Percentiles rank a stretch among this genome's conserved stretches.
Evolutionary conservation across 2,888 invertebrate species (phyloP).

Genomic region (Pollenia angustigena): DNA sequence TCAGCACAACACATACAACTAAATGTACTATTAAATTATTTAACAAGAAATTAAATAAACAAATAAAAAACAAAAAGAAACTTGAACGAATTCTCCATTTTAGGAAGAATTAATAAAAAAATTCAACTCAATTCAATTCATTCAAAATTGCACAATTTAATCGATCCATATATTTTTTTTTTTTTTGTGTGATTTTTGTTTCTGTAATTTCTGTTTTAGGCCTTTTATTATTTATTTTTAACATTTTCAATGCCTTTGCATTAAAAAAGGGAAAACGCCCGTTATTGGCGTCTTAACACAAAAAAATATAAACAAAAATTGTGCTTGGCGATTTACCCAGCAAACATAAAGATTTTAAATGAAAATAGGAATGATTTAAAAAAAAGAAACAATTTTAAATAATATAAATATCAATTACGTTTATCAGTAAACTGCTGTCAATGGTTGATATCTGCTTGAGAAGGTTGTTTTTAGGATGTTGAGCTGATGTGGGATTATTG

Average conservation of each 20-base stretch:
- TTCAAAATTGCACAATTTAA: slow-evolving; percentile 57
- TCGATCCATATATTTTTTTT: slow-evolving; percentile 48
- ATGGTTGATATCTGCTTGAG: too few relatives aligned
- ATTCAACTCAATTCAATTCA: slow-evolving; percentile 62
- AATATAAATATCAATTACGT: too few relatives aligned
- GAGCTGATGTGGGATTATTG: too few relatives aligned
- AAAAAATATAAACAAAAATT: not conserved
- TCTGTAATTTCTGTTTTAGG: slow-evolving; percentile 6
- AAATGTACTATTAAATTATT: slow-evolving; percentile 34
- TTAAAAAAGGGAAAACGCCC: slow-evolving; percentile 71
- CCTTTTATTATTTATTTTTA: slow-evolving; percentile 14
- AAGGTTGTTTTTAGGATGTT: too few relatives aligned
- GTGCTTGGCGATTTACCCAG: not conserved
- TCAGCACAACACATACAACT: slow-evolving; percentile 3
- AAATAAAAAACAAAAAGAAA: slow-evolving; percentile 32
- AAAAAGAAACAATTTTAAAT: too few relatives aligned
- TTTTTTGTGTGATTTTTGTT: slow-evolving; percentile 24
- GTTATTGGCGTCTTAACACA: slow-evolving; percentile 42
- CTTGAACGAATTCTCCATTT: slow-evolving; percentile 72
- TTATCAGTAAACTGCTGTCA: too few relatives aligned
- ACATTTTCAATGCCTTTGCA: slow-evolving; percentile 64
- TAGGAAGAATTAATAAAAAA: slow-evolving; percentile 64
- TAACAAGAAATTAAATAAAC: slow-evolving; percentile 1
- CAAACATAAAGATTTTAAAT: not conserved
- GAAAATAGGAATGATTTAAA: not conserved